phyloP scores from a whole-genome alignment of 2,113 vertebrate species.

The Callaeas wilsoni region DNA sequence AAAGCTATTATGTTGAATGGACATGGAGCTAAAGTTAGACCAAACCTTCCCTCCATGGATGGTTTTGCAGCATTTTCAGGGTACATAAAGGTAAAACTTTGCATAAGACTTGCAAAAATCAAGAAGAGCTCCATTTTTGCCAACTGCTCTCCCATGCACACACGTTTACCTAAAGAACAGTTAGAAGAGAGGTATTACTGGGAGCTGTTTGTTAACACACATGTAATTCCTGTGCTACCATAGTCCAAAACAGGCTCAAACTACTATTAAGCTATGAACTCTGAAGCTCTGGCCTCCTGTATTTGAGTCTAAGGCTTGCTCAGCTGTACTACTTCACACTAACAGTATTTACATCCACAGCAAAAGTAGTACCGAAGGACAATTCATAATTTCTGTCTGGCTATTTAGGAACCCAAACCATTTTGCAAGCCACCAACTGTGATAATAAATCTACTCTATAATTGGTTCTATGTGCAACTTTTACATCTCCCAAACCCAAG shows the following conservation, averaged over 20 bases:
- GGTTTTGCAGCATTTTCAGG: conserved; percentile 78
- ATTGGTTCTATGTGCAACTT: not conserved
- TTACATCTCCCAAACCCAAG: not conserved
- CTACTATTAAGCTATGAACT: not conserved
- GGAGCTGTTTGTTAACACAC: not conserved
- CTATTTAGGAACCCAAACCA: not conserved
- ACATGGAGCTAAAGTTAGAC: conserved; percentile 86
- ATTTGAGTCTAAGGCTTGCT: not conserved
- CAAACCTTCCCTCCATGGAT: conserved; percentile 83
- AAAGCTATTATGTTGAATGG: conserved; percentile 76
- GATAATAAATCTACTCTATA: not conserved
- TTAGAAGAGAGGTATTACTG: conserved; percentile 4
- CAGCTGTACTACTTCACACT: not conserved
- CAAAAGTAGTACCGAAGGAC: not conserved
- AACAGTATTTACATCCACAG: not conserved
- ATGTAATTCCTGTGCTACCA: not conserved
- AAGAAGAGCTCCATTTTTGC: conserved; percentile 97
- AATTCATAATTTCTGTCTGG: not conserved
- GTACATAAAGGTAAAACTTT: conserved; percentile 83
- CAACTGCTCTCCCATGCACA: conserved; percentile 95
- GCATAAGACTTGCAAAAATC: conserved; percentile 84
- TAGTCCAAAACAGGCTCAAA: not conserved
- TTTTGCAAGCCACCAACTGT: not conserved
- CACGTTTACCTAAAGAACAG: conserved; percentile 81
- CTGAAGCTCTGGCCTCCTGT: not conserved